These are phyloP conservation scores for Metallyticus violacea DNA, from an alignment of 2,888 invertebrate species.

Conservation along the genomic window DNA sequence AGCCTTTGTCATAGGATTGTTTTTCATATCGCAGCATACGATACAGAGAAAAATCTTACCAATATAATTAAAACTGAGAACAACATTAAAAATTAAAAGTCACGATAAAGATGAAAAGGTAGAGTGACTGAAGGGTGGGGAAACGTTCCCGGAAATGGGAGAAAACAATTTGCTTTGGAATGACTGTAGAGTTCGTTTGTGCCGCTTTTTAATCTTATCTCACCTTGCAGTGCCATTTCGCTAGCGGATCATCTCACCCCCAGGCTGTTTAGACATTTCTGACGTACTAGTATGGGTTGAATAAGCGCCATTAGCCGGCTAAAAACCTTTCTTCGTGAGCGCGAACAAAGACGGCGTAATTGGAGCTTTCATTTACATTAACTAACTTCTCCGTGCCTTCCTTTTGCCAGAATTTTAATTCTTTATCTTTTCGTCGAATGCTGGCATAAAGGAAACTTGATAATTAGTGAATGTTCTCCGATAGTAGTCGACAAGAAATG, in stretches of 20 bases:
- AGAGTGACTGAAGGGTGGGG: background rate
- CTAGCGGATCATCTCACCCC: background rate
- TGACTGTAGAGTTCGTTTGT: background rate
- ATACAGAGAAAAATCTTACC: background rate
- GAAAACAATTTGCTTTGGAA: background rate
- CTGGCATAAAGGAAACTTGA: background rate
- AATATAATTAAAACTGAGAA: background rate
- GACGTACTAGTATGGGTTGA: background rate
- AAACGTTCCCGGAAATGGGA: background rate
- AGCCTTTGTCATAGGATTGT: background rate
- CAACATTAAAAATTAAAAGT: background rate
- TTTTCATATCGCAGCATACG: background rate
- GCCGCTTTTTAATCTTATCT: background rate
- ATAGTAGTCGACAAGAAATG: background rate
- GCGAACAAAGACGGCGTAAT: background rate
- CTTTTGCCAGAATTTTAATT: background rate
- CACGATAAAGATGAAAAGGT: background rate
- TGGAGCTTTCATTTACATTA: background rate
- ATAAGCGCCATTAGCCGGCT: background rate
- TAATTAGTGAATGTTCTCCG: background rate
- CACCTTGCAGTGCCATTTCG: background rate
- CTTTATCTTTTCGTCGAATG: background rate
- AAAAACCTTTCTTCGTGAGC: background rate
- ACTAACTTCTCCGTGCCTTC: background rate
- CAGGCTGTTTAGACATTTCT: background rate